Percentiles rank a stretch among this genome's conserved stretches.
Conservation (phyloP, 2,888 invertebrate species). For the Lomographa bimaculata region DNA sequence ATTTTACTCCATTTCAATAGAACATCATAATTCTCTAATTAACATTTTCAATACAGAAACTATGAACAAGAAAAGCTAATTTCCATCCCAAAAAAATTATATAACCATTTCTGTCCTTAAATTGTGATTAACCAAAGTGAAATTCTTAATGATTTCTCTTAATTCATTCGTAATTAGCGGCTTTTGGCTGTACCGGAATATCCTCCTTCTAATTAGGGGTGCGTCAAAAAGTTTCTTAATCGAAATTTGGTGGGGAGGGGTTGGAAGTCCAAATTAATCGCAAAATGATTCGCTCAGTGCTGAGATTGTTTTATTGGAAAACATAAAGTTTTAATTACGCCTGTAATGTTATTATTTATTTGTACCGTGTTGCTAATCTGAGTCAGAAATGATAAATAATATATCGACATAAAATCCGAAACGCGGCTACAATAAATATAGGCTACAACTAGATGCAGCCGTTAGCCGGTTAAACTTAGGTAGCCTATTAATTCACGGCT, state of each 20-base stretch:
- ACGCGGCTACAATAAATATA: too few relatives aligned
- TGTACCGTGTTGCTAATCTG: too few relatives aligned
- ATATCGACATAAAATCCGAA: too few relatives aligned
- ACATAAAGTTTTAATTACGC: too few relatives aligned
- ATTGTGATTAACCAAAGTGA: slow-evolving; percentile 26
- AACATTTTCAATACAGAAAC: too few relatives aligned
- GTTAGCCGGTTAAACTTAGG: too few relatives aligned
- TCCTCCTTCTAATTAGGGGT: slow-evolving; percentile 57
- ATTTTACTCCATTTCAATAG: too few relatives aligned
- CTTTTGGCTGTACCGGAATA: slow-evolving; percentile 38
- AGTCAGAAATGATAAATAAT: too few relatives aligned
- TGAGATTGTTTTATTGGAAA: slow-evolving; percentile 8
- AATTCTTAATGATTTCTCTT: slow-evolving; percentile 40
- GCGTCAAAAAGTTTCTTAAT: slow-evolving; percentile 63
- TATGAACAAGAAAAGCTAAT: not conserved
- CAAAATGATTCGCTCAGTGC: slow-evolving; percentile 15
- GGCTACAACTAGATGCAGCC: too few relatives aligned
- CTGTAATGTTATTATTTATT: too few relatives aligned
- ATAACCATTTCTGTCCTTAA: slow-evolving; percentile 14
- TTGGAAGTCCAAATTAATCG: slow-evolving; percentile 19
- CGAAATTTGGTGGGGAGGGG: slow-evolving; percentile 29
- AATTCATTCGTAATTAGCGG: slow-evolving; percentile 50
- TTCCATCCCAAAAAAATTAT: slow-evolving; percentile 5
- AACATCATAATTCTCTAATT: too few relatives aligned
- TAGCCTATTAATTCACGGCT: too few relatives aligned